Evolutionary conservation across 2,888 invertebrate genomes (phyloP), one percentile per base, ranked within the genome.

Genomic region (Oscheius sp.): DNA sequence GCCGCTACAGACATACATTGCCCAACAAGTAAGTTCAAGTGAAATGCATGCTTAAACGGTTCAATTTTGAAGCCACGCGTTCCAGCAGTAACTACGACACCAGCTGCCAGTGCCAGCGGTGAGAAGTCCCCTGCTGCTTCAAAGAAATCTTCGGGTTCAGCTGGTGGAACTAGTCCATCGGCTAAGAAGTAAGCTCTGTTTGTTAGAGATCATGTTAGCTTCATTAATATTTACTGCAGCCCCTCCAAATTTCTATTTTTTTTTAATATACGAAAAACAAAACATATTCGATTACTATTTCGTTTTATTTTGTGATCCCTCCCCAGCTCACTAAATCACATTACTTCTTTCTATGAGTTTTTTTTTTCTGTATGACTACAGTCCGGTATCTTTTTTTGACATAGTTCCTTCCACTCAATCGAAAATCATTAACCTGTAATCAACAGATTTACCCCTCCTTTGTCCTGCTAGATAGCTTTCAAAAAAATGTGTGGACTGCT

Each of bases 121-220:
- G 79, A 81, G 21, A 76, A 77, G 45, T 81, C 80, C 35, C 82
- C 82, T 12, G 69, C 76, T 5, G 70, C 75, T 43, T 77, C 74
- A 69, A 84, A 84, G 63, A 84, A 84, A 72, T 69, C 81, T 6
- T 73, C 74, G 53, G 58, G 72, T 56, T 49, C 63, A 18, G 53
- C 53, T 18, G 72, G 64, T 66, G 72, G 72, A 23, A 72, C 72
- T 12, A 72, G 72, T 35, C 72, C 72, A 21, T 72, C 64, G 43
- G 55, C 45, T 35, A 72, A 72, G 35, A 72, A 72, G 56, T 72
- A 71, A 66, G 29, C 43, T n/a, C n/a, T 49, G 16, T 49, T 49
- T 16, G 18, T 18, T 18, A 7, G 49, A 55, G 23, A 25, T 55
- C 16, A 49, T 16, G 5, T 16, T 49, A 49, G n/a, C 21, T 23